These are phyloP conservation scores for Musca vetustissima DNA, from an alignment of 1,140 invertebrate species.

Conservation along the genomic window DNA sequence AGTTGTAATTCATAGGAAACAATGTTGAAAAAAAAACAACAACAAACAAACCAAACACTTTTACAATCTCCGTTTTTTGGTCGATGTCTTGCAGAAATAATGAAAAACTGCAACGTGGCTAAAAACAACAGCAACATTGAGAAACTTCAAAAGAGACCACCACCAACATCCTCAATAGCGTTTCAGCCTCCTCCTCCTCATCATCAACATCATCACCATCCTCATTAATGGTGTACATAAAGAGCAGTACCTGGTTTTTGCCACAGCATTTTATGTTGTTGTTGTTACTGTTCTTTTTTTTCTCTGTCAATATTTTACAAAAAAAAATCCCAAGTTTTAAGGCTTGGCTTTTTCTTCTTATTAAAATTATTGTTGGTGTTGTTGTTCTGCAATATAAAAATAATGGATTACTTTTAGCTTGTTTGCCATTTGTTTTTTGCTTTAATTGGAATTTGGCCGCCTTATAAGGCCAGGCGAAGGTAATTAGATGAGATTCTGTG, in stretches of 20 bases:
- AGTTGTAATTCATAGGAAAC: constrained; percentile 7
- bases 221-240: background rate
- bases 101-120: background rate
- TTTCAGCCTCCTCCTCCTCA: background rate
- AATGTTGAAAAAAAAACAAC: background rate
- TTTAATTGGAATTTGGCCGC: too few species aligned
- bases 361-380: background rate
- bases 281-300: background rate
- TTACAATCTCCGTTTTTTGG: constrained; percentile 5
- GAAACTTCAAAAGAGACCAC: constrained; percentile 18
- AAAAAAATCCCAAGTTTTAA: background rate
- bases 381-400: background rate
- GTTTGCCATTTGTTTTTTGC: too few species aligned
- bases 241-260: background rate
- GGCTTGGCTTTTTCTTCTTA: background rate
- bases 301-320: background rate
- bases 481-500: too few species aligned
- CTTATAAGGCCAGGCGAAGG: too few species aligned
- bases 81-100: background rate
- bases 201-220: background rate
- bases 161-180: background rate
- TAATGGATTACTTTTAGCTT: too few species aligned
- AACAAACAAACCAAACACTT: too few species aligned
- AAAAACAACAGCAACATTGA: background rate
- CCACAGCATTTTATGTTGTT: background rate